Evolutionary conservation across 2,888 invertebrate species (phyloP).

Genomic region (Aphodius sticticus): DNA sequence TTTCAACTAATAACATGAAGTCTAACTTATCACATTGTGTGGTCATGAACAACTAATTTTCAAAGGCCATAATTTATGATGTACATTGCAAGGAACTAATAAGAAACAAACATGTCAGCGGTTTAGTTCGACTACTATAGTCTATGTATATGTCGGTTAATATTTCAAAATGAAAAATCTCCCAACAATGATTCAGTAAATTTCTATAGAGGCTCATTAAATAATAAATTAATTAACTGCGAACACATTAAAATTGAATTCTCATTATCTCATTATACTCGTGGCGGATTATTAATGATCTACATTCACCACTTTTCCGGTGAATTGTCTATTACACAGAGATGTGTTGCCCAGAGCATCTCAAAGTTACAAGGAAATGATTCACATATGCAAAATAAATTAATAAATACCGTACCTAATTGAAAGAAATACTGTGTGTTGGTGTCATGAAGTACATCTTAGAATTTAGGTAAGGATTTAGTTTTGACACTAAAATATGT

Average conservation of each 20-base stretch:
- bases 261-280: constrained; percentile 36
- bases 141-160: background rate
- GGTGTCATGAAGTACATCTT: too few relatives aligned
- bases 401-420: too few relatives aligned
- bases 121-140: background rate
- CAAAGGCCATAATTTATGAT: background rate
- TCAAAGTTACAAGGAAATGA: background rate
- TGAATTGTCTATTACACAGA: background rate
- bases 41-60: background rate
- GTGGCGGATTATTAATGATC: constrained; percentile 14
- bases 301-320: background rate
- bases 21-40: too few relatives aligned
- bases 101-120: background rate
- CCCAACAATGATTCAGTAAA: constrained; percentile 12
- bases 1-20: too few relatives aligned
- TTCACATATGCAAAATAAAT: too few relatives aligned
- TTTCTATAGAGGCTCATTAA: constrained; percentile 27
- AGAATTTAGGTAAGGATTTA: too few relatives aligned
- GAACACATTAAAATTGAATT: constrained; percentile 34
- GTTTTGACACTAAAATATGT: too few relatives aligned
- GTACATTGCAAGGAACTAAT: background rate
- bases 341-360: background rate
- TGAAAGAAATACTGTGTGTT: too few relatives aligned
- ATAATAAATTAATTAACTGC: constrained; percentile 35
- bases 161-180: constrained; percentile 18